Evolutionary conservation across 2,888 invertebrate genomes (phyloP), one percentile per base, ranked within the genome.

Genomic region (Chrysodeixis includens): DNA sequence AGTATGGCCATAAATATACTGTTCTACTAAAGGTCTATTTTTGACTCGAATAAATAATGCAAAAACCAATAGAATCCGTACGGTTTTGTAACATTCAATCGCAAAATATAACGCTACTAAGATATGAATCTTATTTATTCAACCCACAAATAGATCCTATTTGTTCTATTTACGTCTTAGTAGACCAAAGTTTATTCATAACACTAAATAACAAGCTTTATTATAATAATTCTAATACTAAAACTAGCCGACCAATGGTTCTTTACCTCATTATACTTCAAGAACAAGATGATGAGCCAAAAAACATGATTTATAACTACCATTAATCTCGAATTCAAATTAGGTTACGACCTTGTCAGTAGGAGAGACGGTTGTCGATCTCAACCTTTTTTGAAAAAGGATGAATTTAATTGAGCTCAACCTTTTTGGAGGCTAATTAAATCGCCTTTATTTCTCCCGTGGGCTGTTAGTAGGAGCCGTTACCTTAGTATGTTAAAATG

Each of bases 371-470:
- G 62, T 74, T 68, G 58, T 71, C 69, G 66, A 74, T 76, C 62
- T 70, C 44, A 71, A 70, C 67, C 67, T 61, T 56, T 58, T 52
- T 56, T 44, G n/a, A 35, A 62, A 71, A 60, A 65, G 52, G 66
- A 62, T 76, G 68, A 65, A 76, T 74, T 73, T 57, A 66, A 66
- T 62, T 53, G 62, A 66, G 60, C 66, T 67, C 55, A 62, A 55
- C 64, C 61, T 62, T 72, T 30, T 68, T 67, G 69, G 63, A 51
- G 59, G 54, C 66, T 76, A 79, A 83, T 83, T 82, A 82, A 67
- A 65, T 62, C 64, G 3, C 60, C 62, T 77, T 69, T 61, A 69
- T 72, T 65, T 57, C 62, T 70, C 67, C 63, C 54, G 68, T 26
- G 22, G 56, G 56, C 51, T 69, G 60, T 71, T 59, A 32, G 66